Evolutionary conservation across 2,888 invertebrate genomes (phyloP).

Genomic region (Tachina lurida): DNA sequence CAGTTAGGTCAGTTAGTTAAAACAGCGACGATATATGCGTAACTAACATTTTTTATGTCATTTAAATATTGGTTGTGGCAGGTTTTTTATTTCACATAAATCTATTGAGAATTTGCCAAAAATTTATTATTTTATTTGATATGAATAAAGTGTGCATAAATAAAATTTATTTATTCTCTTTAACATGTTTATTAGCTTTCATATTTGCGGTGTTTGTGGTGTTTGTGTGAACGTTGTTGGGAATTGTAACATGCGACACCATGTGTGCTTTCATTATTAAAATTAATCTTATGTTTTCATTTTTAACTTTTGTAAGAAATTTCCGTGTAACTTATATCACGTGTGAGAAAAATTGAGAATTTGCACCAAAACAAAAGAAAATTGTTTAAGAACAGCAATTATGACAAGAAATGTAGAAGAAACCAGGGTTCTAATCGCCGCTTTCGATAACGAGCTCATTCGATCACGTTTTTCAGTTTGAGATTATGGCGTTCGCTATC

Average conservation of each 20-base stretch:
- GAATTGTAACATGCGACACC: constrained; percentile 65
- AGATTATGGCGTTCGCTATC: too few relatives aligned
- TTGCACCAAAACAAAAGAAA: neutral
- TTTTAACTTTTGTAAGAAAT: too few relatives aligned
- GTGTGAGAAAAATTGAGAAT: neutral
- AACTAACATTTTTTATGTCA: constrained; percentile 17
- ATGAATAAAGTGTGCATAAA: constrained; percentile 26
- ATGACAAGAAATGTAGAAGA: neutral
- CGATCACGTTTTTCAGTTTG: too few relatives aligned
- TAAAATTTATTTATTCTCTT: constrained; percentile 14
- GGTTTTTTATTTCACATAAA: neutral
- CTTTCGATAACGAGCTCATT: too few relatives aligned
- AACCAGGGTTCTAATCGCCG: too few relatives aligned
- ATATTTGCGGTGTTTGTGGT: constrained; percentile 18
- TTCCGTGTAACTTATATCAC: neutral
- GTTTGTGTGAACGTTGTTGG: constrained; percentile 10
- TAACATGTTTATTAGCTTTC: constrained; percentile 60
- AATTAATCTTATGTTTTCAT: neutral
- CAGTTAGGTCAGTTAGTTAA: too few relatives aligned
- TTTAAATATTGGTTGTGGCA: constrained; percentile 1
- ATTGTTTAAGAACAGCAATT: neutral
- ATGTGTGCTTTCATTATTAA: constrained; percentile 62
- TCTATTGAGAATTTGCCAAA: constrained; percentile 64
- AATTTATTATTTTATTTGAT: constrained; percentile 41
- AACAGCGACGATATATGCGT: neutral